Base-by-base conservation (phyloP, 2,797 vertebrate genomes). In the Melanotaenia nigrans region DNA sequence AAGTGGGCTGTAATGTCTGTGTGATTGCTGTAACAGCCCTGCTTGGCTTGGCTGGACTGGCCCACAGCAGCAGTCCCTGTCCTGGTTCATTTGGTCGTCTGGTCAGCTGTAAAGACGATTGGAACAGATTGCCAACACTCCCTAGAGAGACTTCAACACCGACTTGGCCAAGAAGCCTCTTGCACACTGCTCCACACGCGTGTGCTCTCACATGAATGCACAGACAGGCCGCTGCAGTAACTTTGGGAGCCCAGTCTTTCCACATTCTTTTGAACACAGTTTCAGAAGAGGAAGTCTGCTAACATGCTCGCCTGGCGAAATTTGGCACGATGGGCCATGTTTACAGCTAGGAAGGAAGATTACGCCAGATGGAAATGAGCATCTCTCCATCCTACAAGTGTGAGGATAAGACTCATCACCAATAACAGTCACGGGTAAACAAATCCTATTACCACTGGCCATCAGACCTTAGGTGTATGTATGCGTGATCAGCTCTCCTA, bases 31-130 rank as follows among this genome's bases (percentile, higher is more conserved):
- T 83, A 89, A 80, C 87, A 81, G 87, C 79, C 87, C 84, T 86
- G 86, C 89, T 89, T 89, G 88, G 89, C 87, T 92, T 77, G 88
- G 88, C 88, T 85, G 87, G 89, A 86, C 90, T 88, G 88, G 90
- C 91, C 90, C 88, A 89, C 86, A 92, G 90, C 91, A 90, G 91
- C 89, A 83, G 91, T 88, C 86, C 87, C 92, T 92, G 92, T 91
- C 92, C 89, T 92, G 90, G 87, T 92, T 92, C 91, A 89, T 92
- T 92, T 92, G 91, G 89, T 92, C 88, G 85, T 92, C 90, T 92
- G 92, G 91, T 93, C 92, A 92, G 89, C 90, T 93, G 92, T 93
- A 92, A 93, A 93, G 91, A 90, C 89, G 87, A 92, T 92, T 91
- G 91, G 91, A 93, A 92, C 92, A 93, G 91, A 92, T 92, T 92